Evolutionary conservation across 2,888 invertebrate genomes (phyloP), one percentile per base, ranked within the genome.

Genomic region (Antitype chi): DNA sequence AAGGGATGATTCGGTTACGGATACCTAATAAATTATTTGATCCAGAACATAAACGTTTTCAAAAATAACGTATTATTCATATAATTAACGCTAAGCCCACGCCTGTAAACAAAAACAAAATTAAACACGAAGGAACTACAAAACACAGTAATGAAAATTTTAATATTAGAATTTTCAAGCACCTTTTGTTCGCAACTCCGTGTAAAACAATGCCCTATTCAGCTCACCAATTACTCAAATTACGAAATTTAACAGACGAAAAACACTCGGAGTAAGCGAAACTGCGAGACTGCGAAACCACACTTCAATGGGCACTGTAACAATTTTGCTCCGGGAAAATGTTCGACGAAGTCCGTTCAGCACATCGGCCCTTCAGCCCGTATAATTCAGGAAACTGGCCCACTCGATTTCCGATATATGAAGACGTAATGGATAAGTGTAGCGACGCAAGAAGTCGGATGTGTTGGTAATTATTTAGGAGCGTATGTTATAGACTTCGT

Each of bases 351-450:
- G 85, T 87, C 81, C 85, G 85, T 82, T 89, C 86, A 87, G 84
- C 78, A 80, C 88, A 89, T 86, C 86, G 85, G 82, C 85, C 88
- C 89, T 88, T 82, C 79, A 86, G 84, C 86, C 87, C 88, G 90
- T 90, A 89, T 91, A 90, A 92, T 91, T 92, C 88, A 86, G 89
- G 85, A 89, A 90, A 90, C 85, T 85, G 89, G 83, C 84, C 74
- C 82, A 87, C 84, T 86, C 89, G 87, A 89, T 90, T 88, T 88
- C 88, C 89, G 87, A 86, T 85, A 83, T 86, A 86, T 87, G 87
- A 85, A 85, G 82, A 80, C 79, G 87, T 87, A 87, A 90, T 91
- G 87, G 85, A 90, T 88, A 83, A 80, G 74, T 15, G 70, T 80
- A 81, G 62, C 55, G 66, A 57, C 57, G 74, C 57, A 85, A 86